Conservation (phyloP, 2,113 vertebrate species). For the Poeciliopsis prolifica region DNA sequence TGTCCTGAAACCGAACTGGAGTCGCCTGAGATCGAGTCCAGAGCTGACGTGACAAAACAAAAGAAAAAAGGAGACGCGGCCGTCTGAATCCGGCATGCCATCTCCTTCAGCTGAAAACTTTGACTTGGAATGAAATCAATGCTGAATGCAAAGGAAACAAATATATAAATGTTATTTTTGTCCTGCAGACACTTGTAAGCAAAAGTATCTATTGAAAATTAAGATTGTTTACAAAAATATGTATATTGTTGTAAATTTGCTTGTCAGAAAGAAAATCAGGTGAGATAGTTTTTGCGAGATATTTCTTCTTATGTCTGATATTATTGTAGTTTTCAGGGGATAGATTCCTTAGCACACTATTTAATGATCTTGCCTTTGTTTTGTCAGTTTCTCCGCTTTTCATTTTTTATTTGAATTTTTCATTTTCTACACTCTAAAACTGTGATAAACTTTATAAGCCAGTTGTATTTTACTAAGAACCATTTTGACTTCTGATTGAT, state of each 20-base stretch:
- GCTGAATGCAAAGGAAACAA: slow-evolving; percentile 49
- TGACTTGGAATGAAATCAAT: slow-evolving; percentile 28
- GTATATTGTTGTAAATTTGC: slow-evolving; percentile 93
- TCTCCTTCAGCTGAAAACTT: slow-evolving; percentile 63
- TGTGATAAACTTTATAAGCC: slow-evolving; percentile 97
- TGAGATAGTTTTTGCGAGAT: slow-evolving; percentile 68
- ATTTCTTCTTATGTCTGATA: slow-evolving; percentile 79
- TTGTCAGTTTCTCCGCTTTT: slow-evolving; percentile 83
- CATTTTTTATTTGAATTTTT: slow-evolving; percentile 86
- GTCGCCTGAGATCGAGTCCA: background rate
- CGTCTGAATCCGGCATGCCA: slow-evolving; percentile 67
- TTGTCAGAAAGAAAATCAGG: slow-evolving; percentile 64
- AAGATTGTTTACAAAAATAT: slow-evolving; percentile 92
- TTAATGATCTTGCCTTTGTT: slow-evolving; percentile 89
- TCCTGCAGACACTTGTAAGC: slow-evolving; percentile 93
- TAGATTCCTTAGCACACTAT: slow-evolving; percentile 80
- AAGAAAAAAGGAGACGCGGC: slow-evolving; percentile 23
- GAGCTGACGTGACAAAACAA: background rate
- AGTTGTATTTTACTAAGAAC: slow-evolving; percentile 96
- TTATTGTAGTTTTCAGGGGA: slow-evolving; percentile 66
- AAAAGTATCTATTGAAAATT: slow-evolving; percentile 78
- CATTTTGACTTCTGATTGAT: slow-evolving; percentile 87
- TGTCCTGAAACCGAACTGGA: slow-evolving; percentile 43
- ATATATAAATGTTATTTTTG: slow-evolving; percentile 70
- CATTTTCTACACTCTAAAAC: slow-evolving; percentile 94